Evolutionary conservation across 2,797 vertebrate species (phyloP), one percentile per base, ranked within the genome.

Genomic region (Platalea minor): DNA sequence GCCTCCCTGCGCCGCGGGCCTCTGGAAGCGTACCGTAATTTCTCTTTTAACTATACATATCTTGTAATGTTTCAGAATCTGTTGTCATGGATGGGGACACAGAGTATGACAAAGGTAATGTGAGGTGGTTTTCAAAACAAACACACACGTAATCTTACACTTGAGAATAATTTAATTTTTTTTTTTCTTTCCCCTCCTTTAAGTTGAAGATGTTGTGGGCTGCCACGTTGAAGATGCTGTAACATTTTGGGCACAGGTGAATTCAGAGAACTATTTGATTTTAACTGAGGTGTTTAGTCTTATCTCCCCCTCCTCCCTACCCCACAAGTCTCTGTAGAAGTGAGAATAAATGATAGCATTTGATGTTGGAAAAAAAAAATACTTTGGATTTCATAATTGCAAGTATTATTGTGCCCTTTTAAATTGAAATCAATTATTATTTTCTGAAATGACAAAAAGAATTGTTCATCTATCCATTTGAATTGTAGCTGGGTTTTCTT

Each of bases 171-270:
- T 54, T 54, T 39, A 70, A 90, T 88, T 87, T 78, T 70, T 33
- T 60, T 60, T 89, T 64, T 46, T 81, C 63, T 46, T 41, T 53
- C n/a, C 60, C 4, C 74, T 53, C 25, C 79, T 77, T 77, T 75
- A 43, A 98, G 98, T 98, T 96, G 98, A 98, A 86, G 97, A 97
- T 79, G 97, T 98, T 65, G 91, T 98, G 83, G 98, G 98, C 72
- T 98, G 98, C 85, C 97, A 98, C 10, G 91, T 98, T 57, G 98
- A 98, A 97, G 98, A 98, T 96, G 98, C 98, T 35, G 95, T 98
- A 69, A 98, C 98, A 1, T 99, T 99, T 95, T 99, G 98, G 98
- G 98, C 98, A 59, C 98, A 98, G 98, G 98, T 98, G 97, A 96
- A 76, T 57, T 77, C 5, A 24, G 69, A 82, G 31, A 83, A 33